Percentiles rank a stretch among this genome's conserved stretches.
Conservation (phyloP, 2,888 invertebrate genomes). For the Suillia variegata region DNA sequence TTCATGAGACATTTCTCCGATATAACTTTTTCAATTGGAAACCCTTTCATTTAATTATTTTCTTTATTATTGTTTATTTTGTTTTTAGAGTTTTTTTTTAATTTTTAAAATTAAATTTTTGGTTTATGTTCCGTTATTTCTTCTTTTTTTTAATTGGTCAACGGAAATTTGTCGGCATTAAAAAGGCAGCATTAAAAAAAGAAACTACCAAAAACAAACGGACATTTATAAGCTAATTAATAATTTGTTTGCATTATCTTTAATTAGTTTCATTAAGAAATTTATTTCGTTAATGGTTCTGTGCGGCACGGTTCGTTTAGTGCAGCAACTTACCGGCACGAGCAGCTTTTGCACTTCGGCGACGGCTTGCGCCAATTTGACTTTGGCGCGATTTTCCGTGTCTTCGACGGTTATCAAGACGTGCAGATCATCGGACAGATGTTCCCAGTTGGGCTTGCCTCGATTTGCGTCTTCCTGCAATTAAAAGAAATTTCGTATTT, state of each 20-base stretch:
- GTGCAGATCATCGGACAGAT: conserved; percentile 97
- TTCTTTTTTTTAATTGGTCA: conserved; percentile 9
- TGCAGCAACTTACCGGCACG: conserved; percentile 82
- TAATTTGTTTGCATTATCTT: not conserved
- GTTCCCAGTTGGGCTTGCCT: conserved; percentile 99
- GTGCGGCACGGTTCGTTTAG: not conserved
- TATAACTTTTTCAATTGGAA: too few species aligned
- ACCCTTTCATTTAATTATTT: conserved; percentile 7
- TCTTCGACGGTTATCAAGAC: conserved; percentile 99
- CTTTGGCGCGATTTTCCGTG: conserved; percentile 93
- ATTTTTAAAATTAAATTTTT: conserved; percentile 6
- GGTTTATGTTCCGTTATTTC: conserved; percentile 16
- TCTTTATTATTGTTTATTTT: conserved; percentile 2
- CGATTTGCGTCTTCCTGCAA: conserved; percentile 96
- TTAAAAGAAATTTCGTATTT: conserved; percentile 1
- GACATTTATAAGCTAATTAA: not conserved
- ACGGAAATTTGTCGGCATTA: not conserved
- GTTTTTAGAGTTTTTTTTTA: not conserved
- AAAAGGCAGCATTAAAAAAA: not conserved
- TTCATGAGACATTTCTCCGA: too few species aligned
- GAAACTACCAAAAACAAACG: not conserved
- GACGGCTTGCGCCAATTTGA: conserved; percentile 93
- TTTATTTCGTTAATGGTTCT: too few species aligned
- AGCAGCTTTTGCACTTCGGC: conserved; percentile 98
- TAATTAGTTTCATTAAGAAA: too few species aligned